phyloP scores from a whole-genome alignment of 2,113 vertebrate genomes.

The Syrmaticus mikado region DNA sequence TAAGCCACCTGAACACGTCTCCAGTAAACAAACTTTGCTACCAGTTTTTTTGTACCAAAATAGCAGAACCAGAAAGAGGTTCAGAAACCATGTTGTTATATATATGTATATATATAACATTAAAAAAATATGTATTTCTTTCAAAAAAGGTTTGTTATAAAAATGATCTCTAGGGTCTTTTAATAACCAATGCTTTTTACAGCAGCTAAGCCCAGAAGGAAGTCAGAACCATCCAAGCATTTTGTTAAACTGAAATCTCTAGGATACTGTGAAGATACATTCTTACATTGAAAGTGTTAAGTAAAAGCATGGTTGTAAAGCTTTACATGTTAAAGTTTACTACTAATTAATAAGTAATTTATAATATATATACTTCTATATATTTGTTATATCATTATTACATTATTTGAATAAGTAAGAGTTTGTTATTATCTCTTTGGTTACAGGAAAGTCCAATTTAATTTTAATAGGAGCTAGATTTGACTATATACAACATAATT shows the following conservation, averaged over 20 bases:
- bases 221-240: background rate
- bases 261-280: background rate
- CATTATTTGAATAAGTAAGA: background rate
- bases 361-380: background rate
- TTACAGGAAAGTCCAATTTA: background rate
- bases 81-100: background rate
- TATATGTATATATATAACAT: background rate
- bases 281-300: background rate
- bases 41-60: background rate
- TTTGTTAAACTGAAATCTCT: background rate
- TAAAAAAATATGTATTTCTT: background rate
- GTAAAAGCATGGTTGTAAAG: background rate
- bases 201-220: background rate
- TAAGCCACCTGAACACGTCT: background rate
- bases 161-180: background rate
- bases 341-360: background rate
- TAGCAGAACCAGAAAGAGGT: background rate
- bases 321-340: background rate
- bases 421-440: background rate
- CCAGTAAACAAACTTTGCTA: background rate
- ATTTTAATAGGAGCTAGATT: slow-evolving; percentile 22
- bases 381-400: background rate
- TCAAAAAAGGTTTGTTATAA: background rate
- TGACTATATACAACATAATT: background rate
- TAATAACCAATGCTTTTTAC: background rate